Evolutionary conservation across 2,797 vertebrate species (phyloP), one percentile per base, ranked within the genome.

Genomic region (Sebastes nivosus): DNA sequence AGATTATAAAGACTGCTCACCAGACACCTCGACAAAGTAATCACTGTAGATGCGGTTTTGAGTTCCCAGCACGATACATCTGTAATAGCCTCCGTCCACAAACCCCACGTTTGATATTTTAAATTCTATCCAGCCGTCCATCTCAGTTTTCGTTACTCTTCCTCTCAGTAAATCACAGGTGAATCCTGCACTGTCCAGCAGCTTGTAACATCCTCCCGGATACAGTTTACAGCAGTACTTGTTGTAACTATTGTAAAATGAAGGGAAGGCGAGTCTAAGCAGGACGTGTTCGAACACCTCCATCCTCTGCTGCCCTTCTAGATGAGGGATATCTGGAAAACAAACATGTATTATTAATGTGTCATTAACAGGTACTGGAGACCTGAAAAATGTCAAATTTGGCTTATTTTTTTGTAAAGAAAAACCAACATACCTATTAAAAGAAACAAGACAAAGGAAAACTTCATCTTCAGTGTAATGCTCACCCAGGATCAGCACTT

Each of bases 211-310:
- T 6, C 12, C 46, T 7, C 38, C 74, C 0, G 72, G 73, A 52
- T 86, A 83, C 30, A 93, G 87, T 59, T 92, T 96, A 72, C 92
- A 96, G 77, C 95, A 96, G 4, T 7, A 74, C 75, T 94, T 95
- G 32, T 27, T 27, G 77, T 85, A 73, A 16, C 2, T 8, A 42
- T 94, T 93, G 75, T 93, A 95, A 77, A 77, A 30, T 0, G 92
- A 64, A 25, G 91, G 50, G 67, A 94, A 95, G 2, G 25, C 7
- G 34, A 95, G 66, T 61, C 25, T 89, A 64, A 96, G 85, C 65
- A 77, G 72, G 67, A 96, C 79, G 14, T 86, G 75, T 58, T 88
- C 81, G 68, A 77, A 82, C 77, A 65, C 73, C 71, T 89, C 25
- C 8, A 77, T 86, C 60, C 8, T 80, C 76, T 93, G 80, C 67